phyloP scores from a whole-genome alignment of 1,140 invertebrate genomes.

The Venustaconcha ellipsiformis region DNA sequence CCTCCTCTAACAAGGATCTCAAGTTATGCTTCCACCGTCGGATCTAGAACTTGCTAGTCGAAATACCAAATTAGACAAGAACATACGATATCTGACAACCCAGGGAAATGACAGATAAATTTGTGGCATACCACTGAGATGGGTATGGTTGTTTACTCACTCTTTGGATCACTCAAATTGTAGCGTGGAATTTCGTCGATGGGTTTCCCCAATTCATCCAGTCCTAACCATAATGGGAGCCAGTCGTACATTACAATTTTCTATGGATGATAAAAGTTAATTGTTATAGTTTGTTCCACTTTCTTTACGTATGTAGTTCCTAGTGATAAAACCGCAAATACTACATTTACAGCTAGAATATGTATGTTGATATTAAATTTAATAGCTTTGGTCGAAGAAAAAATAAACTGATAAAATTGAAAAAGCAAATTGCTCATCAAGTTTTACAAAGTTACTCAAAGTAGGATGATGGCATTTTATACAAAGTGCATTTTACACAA shows the following conservation, averaged over 20 bases:
- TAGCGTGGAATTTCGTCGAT: not conserved
- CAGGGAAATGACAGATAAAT: not conserved
- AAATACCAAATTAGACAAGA: not conserved
- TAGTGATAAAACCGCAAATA: no score
- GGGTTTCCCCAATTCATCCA: slow-evolving; percentile 8
- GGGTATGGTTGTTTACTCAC: not conserved
- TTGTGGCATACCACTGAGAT: not conserved
- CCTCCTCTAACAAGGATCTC: no score
- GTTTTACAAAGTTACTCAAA: no score
- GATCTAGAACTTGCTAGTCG: not conserved
- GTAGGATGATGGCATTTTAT: no score
- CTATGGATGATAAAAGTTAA: slow-evolving; percentile 74
- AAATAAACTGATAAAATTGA: no score
- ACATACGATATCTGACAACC: not conserved
- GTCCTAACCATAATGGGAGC: slow-evolving; percentile 75
- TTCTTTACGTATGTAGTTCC: no score
- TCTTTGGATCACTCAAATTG: not conserved
- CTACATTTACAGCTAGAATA: no score
- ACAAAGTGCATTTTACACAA: no score
- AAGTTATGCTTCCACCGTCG: not conserved
- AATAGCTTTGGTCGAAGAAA: no score
- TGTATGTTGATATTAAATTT: no score
- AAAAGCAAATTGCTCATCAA: no score
- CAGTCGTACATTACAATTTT: slow-evolving; percentile 98
- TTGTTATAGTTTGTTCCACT: not conserved